Base-by-base conservation (phyloP, 2,113 vertebrate genomes). In the Ptyas mucosa region DNA sequence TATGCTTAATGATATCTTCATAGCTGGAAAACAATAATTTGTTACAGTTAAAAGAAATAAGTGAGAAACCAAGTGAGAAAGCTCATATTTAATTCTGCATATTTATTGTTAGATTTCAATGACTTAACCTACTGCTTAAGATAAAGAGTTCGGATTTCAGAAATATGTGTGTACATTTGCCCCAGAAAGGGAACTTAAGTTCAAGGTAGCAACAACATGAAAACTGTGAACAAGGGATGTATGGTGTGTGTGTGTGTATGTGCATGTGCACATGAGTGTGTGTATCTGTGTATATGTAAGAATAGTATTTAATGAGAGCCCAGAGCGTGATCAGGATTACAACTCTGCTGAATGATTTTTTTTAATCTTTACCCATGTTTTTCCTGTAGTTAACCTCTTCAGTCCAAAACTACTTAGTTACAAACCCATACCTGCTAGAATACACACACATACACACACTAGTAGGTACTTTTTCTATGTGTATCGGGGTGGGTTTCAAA, bases 1-100 rank as follows among this genome's bases (percentile, higher is more conserved):
- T 97, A 97, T 95, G 96, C 94, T 98, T 97, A 97, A 97, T 96
- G 97, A 96, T 95, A 96, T 96, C 95, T 96, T 95, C 96, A 95
- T 95, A 96, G 97, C 94, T 95, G 91, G 94, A 96, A 97, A 97
- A 97, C 93, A 96, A 94, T 97, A 96, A 97, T 97, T 97, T 97
- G 94, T 97, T 97, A 95, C 96, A 97, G 43, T 90, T 90, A 93
- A 93, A 93, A 89, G 91, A 89, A 89, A 93, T 93, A 86, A 90
- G 81, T 93, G 92, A 61, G 88, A 93, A 51, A 87, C 89, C 81
- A 61, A 90, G 88, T 93, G 75, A 90, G 81, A 90, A 93, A 93
- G 95, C 93, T 96, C 96, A 96, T 95, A 96, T 95, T 88, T 92
- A 94, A 89, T 96, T 94, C 92, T 94, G 94, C 93, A 94, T 96